A percentile compares a stretch with the other conserved stretches of the same genome.
Conservation (phyloP, 2,797 vertebrate species). For the Monodelphis domestica region DNA sequence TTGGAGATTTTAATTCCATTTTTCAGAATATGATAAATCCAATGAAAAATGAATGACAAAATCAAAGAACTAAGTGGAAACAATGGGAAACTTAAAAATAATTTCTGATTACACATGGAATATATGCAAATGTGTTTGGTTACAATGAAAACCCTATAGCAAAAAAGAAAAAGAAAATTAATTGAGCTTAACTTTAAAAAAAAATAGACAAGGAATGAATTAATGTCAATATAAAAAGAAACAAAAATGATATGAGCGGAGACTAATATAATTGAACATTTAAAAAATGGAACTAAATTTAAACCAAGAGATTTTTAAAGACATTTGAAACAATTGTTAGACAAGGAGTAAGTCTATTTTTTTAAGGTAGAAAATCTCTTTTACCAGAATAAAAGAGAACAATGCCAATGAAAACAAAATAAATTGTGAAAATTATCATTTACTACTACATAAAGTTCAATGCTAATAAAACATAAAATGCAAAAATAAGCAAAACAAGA, state of each 20-base stretch:
- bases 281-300: neutral
- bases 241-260: neutral
- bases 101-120: neutral
- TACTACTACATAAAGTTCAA: neutral
- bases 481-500: no score
- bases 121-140: neutral
- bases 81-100: neutral
- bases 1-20: neutral
- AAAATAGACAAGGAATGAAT: neutral
- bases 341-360: neutral
- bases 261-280: neutral
- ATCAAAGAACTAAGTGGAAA: neutral
- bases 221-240: neutral
- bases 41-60: neutral
- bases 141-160: neutral
- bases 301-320: neutral
- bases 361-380: neutral
- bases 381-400: neutral
- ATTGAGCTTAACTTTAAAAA: neutral
- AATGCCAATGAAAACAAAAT: neutral
- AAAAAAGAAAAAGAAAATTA: neutral
- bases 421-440: neutral
- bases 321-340: neutral
- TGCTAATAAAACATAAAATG: neutral
- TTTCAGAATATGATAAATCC: neutral